Percentiles rank a stretch among this genome's conserved stretches.
phyloP scores from a whole-genome alignment of 53 echinoderm and acorn worm species.

The Henricia sp. region DNA sequence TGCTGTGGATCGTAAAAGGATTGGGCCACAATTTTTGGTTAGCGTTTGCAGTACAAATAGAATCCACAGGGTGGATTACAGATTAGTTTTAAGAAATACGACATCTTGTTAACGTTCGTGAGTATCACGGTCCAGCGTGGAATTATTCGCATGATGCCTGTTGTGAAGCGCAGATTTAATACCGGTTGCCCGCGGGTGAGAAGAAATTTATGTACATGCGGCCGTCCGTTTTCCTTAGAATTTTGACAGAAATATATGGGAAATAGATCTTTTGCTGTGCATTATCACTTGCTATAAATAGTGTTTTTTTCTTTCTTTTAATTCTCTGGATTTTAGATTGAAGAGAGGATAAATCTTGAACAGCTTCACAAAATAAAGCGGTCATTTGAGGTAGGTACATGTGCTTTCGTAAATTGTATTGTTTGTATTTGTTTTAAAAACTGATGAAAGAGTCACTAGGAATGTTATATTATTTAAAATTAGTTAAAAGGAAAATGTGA shows the following conservation, averaged over 20 bases:
- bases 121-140: too few species aligned
- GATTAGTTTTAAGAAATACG: neutral
- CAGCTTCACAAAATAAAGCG: slow-evolving; percentile 89
- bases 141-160: slow-evolving; percentile 7
- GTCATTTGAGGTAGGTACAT: slow-evolving; percentile 89
- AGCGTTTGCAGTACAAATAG: slow-evolving; percentile 30
- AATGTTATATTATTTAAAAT: too few species aligned
- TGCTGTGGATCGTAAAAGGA: neutral
- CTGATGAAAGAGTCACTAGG: too few species aligned
- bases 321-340: slow-evolving; percentile 71
- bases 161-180: neutral
- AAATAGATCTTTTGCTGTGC: too few species aligned
- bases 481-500: too few species aligned
- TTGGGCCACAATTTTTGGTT: slow-evolving; percentile 3
- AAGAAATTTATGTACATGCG: too few species aligned
- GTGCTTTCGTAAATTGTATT: too few species aligned
- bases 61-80: neutral
- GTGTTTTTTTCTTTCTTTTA: neutral
- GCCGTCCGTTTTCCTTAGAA: too few species aligned
- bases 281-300: too few species aligned
- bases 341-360: slow-evolving; percentile 91
- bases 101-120: too few species aligned
- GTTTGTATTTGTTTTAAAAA: too few species aligned
- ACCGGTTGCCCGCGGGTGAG: neutral
- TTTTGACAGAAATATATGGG: too few species aligned